These are phyloP conservation scores for Pomatostomus ruficeps DNA, from an alignment of 2,113 vertebrate genomes.

Conservation along the genomic window DNA sequence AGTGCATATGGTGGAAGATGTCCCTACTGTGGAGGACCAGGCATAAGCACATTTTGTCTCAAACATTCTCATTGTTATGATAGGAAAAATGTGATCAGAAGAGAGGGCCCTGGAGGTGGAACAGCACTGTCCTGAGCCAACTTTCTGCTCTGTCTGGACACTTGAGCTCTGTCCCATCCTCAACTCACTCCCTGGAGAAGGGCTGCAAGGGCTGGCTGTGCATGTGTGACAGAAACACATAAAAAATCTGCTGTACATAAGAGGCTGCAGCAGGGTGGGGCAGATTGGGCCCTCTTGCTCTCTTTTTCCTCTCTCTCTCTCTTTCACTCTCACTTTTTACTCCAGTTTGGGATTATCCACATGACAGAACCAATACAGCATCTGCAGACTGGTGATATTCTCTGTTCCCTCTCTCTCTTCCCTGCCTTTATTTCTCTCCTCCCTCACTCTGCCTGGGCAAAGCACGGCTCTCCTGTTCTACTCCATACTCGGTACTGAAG, in stretches of 20 bases:
- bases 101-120: neutral
- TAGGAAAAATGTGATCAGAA: neutral
- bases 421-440: neutral
- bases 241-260: fast-evolving
- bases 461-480: neutral
- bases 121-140: fast-evolving
- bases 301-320: neutral
- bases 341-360: neutral
- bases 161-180: neutral
- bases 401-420: neutral
- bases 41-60: neutral
- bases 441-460: neutral
- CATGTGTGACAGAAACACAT: neutral
- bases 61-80: neutral
- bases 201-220: neutral
- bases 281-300: neutral
- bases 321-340: neutral
- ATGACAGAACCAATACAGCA: neutral
- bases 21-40: neutral
- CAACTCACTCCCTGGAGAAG: neutral
- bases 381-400: neutral
- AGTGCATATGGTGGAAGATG: neutral
- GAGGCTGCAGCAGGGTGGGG: too few relatives aligned
- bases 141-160: neutral
- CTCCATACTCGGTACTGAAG: neutral